Conservation (phyloP, 2,113 vertebrate genomes). For the Neolamprologus sp. region DNA sequence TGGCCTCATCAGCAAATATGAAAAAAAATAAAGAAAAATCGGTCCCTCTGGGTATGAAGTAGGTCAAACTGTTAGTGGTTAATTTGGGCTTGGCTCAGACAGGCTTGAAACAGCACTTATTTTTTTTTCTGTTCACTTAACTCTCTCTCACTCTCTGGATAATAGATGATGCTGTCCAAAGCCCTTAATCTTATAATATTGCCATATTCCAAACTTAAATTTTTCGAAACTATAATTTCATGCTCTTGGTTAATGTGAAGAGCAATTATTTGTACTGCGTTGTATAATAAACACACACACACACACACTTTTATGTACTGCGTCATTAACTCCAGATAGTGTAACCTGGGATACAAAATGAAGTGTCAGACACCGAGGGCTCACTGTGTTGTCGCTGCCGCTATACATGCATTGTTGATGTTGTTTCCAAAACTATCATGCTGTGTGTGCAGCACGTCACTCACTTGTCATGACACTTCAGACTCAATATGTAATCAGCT, state of each 20-base stretch:
- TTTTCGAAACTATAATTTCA: background rate
- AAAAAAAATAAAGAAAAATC: conserved; percentile 23
- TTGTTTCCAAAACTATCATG: conserved; percentile 7
- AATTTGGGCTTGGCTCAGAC: conserved; percentile 35
- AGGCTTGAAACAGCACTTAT: conserved; percentile 39
- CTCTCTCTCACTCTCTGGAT: conserved; percentile 27
- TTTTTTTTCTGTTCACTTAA: conserved; percentile 35
- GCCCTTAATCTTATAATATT: conserved; percentile 28
- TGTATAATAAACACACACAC: background rate
- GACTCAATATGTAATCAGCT: conserved; percentile 21
- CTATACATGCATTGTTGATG: conserved; percentile 9
- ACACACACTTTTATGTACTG: background rate
- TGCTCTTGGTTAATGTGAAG: conserved; percentile 21
- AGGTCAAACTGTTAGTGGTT: conserved; percentile 61
- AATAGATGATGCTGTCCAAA: conserved; percentile 39
- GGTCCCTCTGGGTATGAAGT: conserved; percentile 53
- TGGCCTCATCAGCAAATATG: conserved; percentile 65
- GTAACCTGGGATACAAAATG: conserved; percentile 19
- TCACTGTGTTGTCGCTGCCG: background rate
- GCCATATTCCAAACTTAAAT: conserved; percentile 1
- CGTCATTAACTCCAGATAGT: conserved; percentile 11
- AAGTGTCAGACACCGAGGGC: background rate
- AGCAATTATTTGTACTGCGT: conserved; percentile 19
- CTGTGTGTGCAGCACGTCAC: conserved; percentile 41
- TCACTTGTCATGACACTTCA: conserved; percentile 37